Percentiles rank a stretch among this genome's conserved stretches.
Evolutionary conservation across 2,113 vertebrate species (phyloP).

Genomic region (Phyllostomus discolor): DNA sequence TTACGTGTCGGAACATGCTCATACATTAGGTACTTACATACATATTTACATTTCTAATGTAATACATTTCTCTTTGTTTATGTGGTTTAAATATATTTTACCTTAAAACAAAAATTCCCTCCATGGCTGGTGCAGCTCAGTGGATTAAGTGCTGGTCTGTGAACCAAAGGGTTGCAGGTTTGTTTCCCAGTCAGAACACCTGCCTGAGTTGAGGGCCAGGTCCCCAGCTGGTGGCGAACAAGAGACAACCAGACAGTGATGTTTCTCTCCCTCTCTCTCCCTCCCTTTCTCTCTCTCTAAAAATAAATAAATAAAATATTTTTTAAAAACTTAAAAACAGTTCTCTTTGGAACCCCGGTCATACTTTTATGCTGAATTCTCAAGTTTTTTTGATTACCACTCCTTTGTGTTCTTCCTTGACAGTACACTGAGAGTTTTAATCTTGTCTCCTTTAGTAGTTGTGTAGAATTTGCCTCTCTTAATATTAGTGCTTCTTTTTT

Average conservation of each 20-base stretch:
- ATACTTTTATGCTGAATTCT: not conserved
- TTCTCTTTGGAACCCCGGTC: not conserved
- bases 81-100: conserved; percentile 96
- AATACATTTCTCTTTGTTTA: conserved; percentile 89
- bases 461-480: not conserved
- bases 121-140: too few relatives aligned
- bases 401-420: not conserved
- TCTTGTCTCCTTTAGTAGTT: not conserved
- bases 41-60: conserved; percentile 88
- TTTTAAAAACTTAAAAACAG: too few relatives aligned
- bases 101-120: conserved; percentile 60
- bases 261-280: too few relatives aligned
- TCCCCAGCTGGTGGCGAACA: too few relatives aligned
- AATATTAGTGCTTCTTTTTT: not conserved
- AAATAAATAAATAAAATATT: too few relatives aligned
- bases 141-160: too few relatives aligned
- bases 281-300: too few relatives aligned
- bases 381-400: not conserved
- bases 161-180: too few relatives aligned
- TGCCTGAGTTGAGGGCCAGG: too few relatives aligned
- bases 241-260: too few relatives aligned
- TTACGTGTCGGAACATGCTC: conserved; percentile 89
- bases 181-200: too few relatives aligned
- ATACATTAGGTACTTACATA: conserved; percentile 81
- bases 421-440: not conserved